Conservation (phyloP, 2,113 vertebrate species). For the Galbula dea region DNA sequence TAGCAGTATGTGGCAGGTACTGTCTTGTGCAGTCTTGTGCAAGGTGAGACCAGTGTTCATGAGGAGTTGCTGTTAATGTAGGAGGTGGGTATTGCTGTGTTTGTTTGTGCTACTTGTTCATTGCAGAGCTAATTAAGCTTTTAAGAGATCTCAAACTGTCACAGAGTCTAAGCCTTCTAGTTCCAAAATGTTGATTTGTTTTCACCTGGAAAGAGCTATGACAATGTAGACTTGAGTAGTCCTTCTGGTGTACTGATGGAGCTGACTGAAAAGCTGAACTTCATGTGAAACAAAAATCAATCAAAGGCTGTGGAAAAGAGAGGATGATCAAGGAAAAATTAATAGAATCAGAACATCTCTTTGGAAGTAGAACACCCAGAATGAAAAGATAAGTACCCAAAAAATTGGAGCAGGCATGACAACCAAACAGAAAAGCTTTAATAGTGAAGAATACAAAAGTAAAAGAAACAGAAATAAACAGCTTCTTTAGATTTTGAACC, state of each 20-base stretch:
- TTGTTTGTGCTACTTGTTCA: not conserved
- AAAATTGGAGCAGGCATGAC: not conserved
- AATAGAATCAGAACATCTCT: not conserved
- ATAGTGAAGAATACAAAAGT: not conserved
- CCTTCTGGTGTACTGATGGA: not conserved
- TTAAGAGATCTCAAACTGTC: not conserved
- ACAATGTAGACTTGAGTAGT: not conserved
- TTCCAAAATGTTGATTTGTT: not conserved
- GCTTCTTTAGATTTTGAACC: not conserved
- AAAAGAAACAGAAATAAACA: not conserved
- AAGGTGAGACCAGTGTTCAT: not conserved
- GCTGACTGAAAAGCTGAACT: not conserved
- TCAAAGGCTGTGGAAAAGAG: not conserved
- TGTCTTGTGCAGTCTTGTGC: not conserved
- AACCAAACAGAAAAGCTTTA: not conserved
- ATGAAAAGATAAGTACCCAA: not conserved
- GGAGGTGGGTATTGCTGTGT: not conserved
- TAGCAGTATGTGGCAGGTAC: not conserved
- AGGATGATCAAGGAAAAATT: not conserved
- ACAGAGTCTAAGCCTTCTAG: not conserved
- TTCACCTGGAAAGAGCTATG: not conserved
- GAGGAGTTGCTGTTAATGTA: not conserved
- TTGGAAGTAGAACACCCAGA: not conserved
- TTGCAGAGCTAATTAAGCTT: not conserved
- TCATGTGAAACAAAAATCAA: not conserved